phyloP scores from a whole-genome alignment of 2,113 vertebrate species.

The Xenus cinereus region DNA sequence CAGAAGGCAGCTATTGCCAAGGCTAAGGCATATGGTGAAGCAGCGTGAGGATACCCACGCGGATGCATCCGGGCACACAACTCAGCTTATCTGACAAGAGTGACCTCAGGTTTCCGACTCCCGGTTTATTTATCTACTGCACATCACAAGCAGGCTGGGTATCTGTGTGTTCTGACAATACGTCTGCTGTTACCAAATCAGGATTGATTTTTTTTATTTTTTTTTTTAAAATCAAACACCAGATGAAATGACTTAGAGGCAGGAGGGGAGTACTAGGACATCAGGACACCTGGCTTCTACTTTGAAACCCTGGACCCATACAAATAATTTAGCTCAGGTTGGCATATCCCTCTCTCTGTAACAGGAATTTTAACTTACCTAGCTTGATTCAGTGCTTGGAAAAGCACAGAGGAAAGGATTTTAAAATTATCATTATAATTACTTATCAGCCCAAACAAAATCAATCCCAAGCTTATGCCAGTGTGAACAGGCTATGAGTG shows the following conservation, averaged over 20 bases:
- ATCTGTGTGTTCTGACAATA: background rate
- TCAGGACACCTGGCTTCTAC: background rate
- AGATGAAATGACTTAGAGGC: background rate
- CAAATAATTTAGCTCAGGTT: background rate
- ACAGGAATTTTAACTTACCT: background rate
- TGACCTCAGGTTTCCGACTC: background rate
- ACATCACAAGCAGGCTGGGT: background rate
- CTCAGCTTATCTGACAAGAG: background rate
- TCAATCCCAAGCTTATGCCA: background rate
- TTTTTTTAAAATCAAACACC: background rate
- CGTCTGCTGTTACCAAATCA: background rate
- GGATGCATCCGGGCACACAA: background rate
- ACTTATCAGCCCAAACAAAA: background rate
- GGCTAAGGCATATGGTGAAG: constrained; percentile 9
- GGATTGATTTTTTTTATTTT: background rate
- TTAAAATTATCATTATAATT: background rate
- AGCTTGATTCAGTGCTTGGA: background rate
- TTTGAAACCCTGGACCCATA: background rate
- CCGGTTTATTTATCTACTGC: background rate
- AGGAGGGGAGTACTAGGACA: background rate
- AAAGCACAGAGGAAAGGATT: background rate
- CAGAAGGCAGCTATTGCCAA: background rate
- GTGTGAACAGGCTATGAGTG: background rate
- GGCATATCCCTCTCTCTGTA: background rate
- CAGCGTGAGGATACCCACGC: background rate